Percentiles rank a stretch among this genome's conserved stretches.
Evolutionary conservation across 2,113 vertebrate species (phyloP).

Genomic region (Erpornis zantholeuca): DNA sequence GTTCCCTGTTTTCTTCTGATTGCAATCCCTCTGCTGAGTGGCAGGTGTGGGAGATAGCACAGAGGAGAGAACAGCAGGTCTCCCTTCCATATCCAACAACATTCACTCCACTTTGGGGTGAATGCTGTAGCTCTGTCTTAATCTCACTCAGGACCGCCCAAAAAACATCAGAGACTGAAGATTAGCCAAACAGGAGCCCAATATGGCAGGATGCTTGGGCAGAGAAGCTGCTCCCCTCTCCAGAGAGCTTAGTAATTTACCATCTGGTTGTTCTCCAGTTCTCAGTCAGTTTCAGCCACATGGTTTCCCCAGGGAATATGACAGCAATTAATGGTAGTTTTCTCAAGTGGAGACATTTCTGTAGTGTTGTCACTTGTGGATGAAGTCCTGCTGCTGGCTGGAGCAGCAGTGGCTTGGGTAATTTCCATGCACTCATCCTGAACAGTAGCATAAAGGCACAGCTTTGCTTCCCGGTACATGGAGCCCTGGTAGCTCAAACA

Average conservation of each 20-base stretch:
- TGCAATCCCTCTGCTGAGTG: not conserved
- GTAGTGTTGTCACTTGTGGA: not conserved
- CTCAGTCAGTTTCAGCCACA: not conserved
- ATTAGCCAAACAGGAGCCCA: not conserved
- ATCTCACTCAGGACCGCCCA: not conserved
- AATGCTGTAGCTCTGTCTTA: not conserved
- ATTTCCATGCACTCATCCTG: not conserved
- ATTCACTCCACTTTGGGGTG: not conserved
- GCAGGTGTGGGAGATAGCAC: not conserved
- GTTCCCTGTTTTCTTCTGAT: not conserved
- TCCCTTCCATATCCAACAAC: not conserved
- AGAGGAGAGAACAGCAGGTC: not conserved
- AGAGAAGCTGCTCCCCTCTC: not conserved
- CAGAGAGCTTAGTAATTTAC: not conserved
- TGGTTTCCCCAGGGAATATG: not conserved
- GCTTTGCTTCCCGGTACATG: not conserved
- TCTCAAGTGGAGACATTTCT: not conserved
- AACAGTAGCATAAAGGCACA: not conserved
- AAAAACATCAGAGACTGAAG: not conserved
- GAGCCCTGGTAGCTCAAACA: not conserved
- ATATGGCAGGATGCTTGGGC: not conserved
- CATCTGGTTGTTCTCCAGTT: not conserved
- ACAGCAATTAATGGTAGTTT: not conserved
- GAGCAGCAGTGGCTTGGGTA: not conserved
- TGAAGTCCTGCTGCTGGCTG: not conserved